phyloP scores from a whole-genome alignment of 1,140 invertebrate genomes.

The Chironomus striatipennis region DNA sequence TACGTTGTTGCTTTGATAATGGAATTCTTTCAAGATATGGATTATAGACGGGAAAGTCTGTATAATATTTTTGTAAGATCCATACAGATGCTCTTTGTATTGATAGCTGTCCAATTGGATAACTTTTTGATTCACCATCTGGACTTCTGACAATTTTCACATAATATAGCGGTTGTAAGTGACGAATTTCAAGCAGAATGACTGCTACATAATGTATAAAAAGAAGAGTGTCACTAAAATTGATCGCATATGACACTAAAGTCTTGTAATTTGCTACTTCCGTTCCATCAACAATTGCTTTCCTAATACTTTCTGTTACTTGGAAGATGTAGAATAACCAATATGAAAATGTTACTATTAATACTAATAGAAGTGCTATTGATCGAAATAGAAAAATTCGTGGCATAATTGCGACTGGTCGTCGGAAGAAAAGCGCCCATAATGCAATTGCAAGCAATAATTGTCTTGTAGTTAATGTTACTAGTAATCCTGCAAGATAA shows the following conservation, averaged over 20 bases:
- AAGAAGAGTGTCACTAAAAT: constrained; percentile 82
- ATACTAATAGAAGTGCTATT: constrained; percentile 77
- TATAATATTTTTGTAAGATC: constrained; percentile 91
- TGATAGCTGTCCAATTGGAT: constrained; percentile 82
- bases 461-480: constrained; percentile 87
- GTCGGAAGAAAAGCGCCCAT: constrained; percentile 79
- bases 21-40: constrained; percentile 88
- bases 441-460: constrained; percentile 82
- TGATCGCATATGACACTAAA: constrained; percentile 82
- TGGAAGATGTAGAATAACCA: constrained; percentile 97
- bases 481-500: constrained; percentile 56
- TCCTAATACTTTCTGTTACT: constrained; percentile 66
- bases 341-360: constrained; percentile 88
- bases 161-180: constrained; percentile 81
- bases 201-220: constrained; percentile 94
- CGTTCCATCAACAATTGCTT: constrained; percentile 64
- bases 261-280: constrained; percentile 72
- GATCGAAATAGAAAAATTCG: constrained; percentile 86
- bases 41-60: constrained; percentile 94
- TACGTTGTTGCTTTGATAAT: constrained; percentile 69
- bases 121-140: constrained; percentile 79
- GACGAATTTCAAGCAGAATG: constrained; percentile 83
- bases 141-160: constrained; percentile 89
- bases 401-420: constrained; percentile 78
- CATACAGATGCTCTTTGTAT: constrained; percentile 92